A percentile compares a stretch with the other conserved stretches of the same genome.
These are phyloP conservation scores for Neoniphon sammara DNA, from an alignment of 2,797 vertebrate genomes.

Conservation along the genomic window DNA sequence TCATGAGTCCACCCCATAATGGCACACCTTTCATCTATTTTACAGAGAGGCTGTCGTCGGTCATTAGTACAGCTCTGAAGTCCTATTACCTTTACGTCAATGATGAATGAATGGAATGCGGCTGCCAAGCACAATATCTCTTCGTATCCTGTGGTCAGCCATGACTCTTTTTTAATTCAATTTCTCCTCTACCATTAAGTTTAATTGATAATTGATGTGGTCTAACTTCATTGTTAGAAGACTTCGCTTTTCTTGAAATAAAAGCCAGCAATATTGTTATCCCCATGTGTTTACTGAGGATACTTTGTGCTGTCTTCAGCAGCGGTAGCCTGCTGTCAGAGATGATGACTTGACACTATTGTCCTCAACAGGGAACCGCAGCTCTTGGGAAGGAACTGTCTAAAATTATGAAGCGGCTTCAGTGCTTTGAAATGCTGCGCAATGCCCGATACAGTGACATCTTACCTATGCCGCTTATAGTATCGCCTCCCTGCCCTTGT, in stretches of 20 bases:
- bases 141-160: slow-evolving; percentile 77
- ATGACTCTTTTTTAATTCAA: slow-evolving; percentile 76
- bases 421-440: slow-evolving; percentile 62
- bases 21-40: slow-evolving; percentile 88
- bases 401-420: slow-evolving; percentile 69
- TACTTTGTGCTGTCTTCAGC: slow-evolving; percentile 50
- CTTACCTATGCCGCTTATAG: slow-evolving; percentile 47
- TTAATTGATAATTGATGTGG: slow-evolving; percentile 78
- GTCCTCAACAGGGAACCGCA: slow-evolving; percentile 66
- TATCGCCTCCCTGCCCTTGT: slow-evolving; percentile 42
- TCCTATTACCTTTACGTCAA: slow-evolving; percentile 85
- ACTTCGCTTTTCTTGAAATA: slow-evolving; percentile 40
- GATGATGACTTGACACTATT: slow-evolving; percentile 75
- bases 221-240: slow-evolving; percentile 61
- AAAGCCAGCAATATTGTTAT: slow-evolving; percentile 28
- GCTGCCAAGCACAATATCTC: slow-evolving; percentile 83
- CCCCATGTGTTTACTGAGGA: slow-evolving; percentile 36
- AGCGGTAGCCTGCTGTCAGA: slow-evolving; percentile 56
- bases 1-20: slow-evolving; percentile 82
- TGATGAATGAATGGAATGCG: slow-evolving; percentile 85
- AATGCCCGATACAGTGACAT: slow-evolving; percentile 56
- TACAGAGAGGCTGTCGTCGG: slow-evolving; percentile 84
- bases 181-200: slow-evolving; percentile 72
- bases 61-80: slow-evolving; percentile 86
- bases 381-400: slow-evolving; percentile 55